Conservation (phyloP, 1,140 invertebrate species). For the Leucophenga varia region DNA sequence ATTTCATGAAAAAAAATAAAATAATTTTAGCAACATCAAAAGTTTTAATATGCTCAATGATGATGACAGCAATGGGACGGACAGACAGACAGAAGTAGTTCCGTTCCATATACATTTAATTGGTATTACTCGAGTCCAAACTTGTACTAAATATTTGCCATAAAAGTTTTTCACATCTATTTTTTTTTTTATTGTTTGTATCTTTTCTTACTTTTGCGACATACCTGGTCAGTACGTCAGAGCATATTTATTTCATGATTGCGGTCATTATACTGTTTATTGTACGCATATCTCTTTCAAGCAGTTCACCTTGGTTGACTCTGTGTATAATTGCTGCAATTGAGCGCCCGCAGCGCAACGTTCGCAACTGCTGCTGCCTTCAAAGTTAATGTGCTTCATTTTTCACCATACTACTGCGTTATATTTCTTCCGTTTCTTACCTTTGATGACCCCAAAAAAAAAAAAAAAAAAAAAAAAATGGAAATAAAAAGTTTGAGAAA, state of each 20-base stretch:
- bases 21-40: conserved; percentile 53
- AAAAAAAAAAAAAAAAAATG: too few species aligned
- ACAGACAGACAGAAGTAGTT: too few species aligned
- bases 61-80: conserved; percentile 31
- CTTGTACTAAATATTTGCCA: conserved; percentile 1
- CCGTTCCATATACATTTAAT: too few species aligned
- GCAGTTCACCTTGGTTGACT: conserved; percentile 16
- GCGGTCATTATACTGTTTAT: conserved; percentile 46
- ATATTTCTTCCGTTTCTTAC: too few species aligned
- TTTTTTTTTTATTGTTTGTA: conserved; percentile 34
- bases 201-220: not conserved
- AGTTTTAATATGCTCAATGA: conserved; percentile 53
- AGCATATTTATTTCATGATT: too few species aligned
- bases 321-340: too few species aligned
- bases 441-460: too few species aligned
- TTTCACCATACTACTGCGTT: too few species aligned
- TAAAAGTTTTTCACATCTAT: conserved; percentile 18
- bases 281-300: conserved; percentile 35
- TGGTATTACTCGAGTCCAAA: not conserved
- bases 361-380: too few species aligned
- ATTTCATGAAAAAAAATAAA: conserved; percentile 34
- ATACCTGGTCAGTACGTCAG: conserved; percentile 25
- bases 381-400: too few species aligned
- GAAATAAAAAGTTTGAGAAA: too few species aligned
- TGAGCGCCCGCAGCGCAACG: not conserved